phyloP scores from a whole-genome alignment of 2,113 vertebrate genomes.

The Polypterus bichir region DNA sequence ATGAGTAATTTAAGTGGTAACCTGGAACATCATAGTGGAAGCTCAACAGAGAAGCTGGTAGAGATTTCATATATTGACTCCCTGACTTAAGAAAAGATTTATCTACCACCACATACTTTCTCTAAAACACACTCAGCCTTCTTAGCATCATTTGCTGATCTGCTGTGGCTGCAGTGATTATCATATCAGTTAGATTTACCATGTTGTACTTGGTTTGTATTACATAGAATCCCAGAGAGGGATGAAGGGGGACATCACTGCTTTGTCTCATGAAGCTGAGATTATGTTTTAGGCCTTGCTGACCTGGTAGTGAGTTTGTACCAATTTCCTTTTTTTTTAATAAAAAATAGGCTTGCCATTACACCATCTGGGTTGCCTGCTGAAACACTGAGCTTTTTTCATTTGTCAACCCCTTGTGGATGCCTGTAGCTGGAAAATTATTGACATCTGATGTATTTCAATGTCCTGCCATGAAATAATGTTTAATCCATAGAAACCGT shows the following conservation, averaged over 20 bases:
- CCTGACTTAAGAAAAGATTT: too few relatives aligned
- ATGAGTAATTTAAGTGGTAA: too few relatives aligned
- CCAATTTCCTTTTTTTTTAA: conserved; percentile 3
- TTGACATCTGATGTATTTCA: conserved; percentile 3
- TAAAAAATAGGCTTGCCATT: conserved; percentile 4
- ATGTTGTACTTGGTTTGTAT: neutral
- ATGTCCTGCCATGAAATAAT: conserved; percentile 1
- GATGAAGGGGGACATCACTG: neutral
- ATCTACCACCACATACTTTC: too few relatives aligned
- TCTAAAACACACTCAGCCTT: too few relatives aligned
- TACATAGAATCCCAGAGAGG: neutral
- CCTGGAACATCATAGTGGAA: too few relatives aligned
- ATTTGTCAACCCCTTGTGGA: neutral
- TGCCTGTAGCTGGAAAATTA: conserved; percentile 2
- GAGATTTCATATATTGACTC: too few relatives aligned
- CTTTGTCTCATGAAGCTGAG: neutral
- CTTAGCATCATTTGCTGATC: too few relatives aligned
- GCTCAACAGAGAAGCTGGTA: too few relatives aligned
- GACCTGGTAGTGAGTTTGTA: neutral
- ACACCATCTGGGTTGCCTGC: conserved; percentile 3
- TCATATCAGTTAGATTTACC: neutral
- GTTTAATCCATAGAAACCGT: conserved; percentile 8
- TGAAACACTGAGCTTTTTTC: conserved; percentile 3
- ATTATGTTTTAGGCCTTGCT: neutral
- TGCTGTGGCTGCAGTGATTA: too few relatives aligned